Evolutionary conservation across 2,888 invertebrate species (phyloP), one percentile per base, ranked within the genome.

Genomic region (Aleiodes testaceus): DNA sequence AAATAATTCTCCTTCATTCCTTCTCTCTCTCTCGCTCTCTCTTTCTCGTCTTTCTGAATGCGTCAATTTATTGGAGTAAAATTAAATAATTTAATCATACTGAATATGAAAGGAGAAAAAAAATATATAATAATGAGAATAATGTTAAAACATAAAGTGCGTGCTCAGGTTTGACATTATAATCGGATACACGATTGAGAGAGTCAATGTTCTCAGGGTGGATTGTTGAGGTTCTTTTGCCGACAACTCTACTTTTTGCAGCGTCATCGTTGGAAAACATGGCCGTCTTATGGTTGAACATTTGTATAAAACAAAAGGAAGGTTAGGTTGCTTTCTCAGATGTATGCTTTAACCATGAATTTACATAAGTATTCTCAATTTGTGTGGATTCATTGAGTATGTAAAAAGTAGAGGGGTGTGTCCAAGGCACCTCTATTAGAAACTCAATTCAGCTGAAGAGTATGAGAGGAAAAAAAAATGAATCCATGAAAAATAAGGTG

Each of bases 321-420:
- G 70, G 64, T 74, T 69, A 66, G 26, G 52, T 12, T n/a, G 22
- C 64, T n/a, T 47, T 16, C 16, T 45, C n/a, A 45, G 65, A 47
- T 42, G 53, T 55, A 59, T 63, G 69, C 52, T 67, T 73, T 65
- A 52, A 70, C 74, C 70, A 66, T 65, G 55, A 69, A 85, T 85
- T 84, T 82, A 84, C 82, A 85, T 86, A 86, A 84, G 81, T 85
- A 82, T 84, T 80, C 79, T 78, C 78, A 78, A 50, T 74, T 84
- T 81, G 74, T 82, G 81, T 82, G 78, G 81, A 85, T 84, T 82
- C 85, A 83, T 84, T 79, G 72, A 77, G 59, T 18, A 66, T 69
- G 49, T 47, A 30, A 49, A 53, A 3, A n/a, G 11, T 44, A 22
- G 12, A 47, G 26, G 50, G 59, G 26, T 36, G 50, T 50, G 63